A percentile compares a stretch with the other conserved stretches of the same genome.
phyloP scores from a whole-genome alignment of 2,888 invertebrate species.

The Spodoptera exigua region DNA sequence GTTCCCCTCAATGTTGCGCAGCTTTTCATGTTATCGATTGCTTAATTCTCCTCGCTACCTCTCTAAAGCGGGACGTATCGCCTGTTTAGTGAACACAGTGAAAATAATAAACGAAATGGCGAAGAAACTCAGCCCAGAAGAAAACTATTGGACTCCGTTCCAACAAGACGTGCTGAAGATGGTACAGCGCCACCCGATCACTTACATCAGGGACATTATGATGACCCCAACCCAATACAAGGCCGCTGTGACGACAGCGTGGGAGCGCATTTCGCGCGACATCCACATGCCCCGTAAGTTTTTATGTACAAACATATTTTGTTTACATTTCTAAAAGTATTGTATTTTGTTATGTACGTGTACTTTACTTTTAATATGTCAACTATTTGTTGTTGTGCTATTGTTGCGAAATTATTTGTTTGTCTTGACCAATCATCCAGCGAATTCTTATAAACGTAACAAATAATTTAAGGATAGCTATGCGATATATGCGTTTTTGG shows the following conservation, averaged over 20 bases:
- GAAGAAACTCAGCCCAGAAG: constrained; percentile 43
- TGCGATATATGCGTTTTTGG: too few species aligned
- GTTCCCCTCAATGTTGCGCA: constrained; percentile 23
- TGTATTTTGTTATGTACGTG: background rate
- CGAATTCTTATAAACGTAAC: background rate
- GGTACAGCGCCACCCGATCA: constrained; percentile 47
- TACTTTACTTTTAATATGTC: too few species aligned
- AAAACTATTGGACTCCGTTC: constrained; percentile 33
- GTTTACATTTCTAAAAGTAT: background rate
- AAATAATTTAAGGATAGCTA: background rate
- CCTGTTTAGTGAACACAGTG: constrained; percentile 9
- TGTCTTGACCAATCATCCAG: background rate
- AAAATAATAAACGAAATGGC: constrained; percentile 19
- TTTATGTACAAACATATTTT: background rate
- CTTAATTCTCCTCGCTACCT: constrained; percentile 16
- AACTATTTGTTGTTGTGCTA: background rate
- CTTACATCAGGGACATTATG: constrained; percentile 39
- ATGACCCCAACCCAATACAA: constrained; percentile 49
- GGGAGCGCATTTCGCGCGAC: constrained; percentile 46
- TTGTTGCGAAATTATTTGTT: background rate
- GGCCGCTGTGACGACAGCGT: constrained; percentile 44
- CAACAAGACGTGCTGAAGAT: constrained; percentile 37
- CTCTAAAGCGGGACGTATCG: constrained; percentile 23
- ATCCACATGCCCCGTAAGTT: constrained; percentile 41
- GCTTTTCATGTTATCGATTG: constrained; percentile 37